Conservation (phyloP, 2,797 vertebrate genomes). For the Squalus acanthias region DNA sequence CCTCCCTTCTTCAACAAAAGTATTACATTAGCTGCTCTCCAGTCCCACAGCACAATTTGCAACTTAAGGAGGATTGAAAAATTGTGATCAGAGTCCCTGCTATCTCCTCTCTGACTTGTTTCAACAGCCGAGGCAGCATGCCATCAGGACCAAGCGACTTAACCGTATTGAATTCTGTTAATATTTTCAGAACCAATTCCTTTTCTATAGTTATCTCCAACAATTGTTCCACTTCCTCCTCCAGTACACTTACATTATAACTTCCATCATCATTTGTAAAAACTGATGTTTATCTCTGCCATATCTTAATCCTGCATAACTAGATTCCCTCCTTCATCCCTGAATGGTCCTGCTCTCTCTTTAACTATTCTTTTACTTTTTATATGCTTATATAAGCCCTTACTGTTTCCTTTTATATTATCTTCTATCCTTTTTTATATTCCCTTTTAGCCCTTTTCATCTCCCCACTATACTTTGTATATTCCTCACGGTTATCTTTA, state of each 20-base stretch:
- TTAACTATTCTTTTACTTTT: conserved; percentile 5
- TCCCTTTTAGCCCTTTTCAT: not conserved
- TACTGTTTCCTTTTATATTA: conserved; percentile 4
- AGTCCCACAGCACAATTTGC: not conserved
- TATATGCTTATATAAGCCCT: not conserved
- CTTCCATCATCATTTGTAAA: conserved; percentile 17
- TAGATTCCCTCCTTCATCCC: conserved; percentile 6
- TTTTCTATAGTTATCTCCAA: not conserved
- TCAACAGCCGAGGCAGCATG: not conserved
- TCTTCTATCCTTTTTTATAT: not conserved
- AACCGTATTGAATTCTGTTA: conserved; percentile 10
- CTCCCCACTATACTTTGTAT: not conserved
- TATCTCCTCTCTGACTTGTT: not conserved
- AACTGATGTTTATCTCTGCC: conserved; percentile 13
- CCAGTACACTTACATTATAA: not conserved
- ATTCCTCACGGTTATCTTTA: not conserved
- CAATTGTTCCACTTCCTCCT: conserved; percentile 18
- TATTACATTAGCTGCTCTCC: not conserved
- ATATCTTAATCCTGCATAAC: conserved; percentile 19
- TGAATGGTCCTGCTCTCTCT: conserved; percentile 3
- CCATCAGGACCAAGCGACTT: not conserved
- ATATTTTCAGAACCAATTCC: conserved; percentile 32
- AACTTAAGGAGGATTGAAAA: conserved; percentile 24
- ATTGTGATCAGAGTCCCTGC: not conserved
- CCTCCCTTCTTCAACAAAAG: not conserved